These are phyloP conservation scores for Apogon talboti DNA, from an alignment of 2,797 vertebrate species.

Conservation along the genomic window DNA sequence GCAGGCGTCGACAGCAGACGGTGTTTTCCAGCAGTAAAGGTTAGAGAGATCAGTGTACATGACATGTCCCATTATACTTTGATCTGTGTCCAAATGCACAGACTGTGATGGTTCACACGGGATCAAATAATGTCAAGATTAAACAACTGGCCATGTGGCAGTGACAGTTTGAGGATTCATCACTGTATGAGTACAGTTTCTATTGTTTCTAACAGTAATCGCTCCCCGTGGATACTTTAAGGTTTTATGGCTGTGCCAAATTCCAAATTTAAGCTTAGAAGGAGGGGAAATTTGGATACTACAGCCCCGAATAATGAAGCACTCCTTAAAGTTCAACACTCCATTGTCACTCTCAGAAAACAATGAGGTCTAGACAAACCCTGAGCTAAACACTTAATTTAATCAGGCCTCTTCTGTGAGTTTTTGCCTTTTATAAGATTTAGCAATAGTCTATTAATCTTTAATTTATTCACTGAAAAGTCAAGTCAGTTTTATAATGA, in stretches of 20 bases:
- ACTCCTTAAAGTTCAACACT: neutral
- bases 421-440: no score
- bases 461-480: conserved; percentile 3
- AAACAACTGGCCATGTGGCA: neutral
- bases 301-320: neutral
- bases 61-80: conserved; percentile 33
- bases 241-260: neutral
- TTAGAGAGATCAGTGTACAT: conserved; percentile 40
- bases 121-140: conserved; percentile 49
- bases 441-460: no score
- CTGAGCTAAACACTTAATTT: no score
- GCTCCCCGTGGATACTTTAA: neutral
- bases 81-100: conserved; percentile 45
- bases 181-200: conserved; percentile 9
- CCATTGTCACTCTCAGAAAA: neutral
- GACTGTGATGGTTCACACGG: conserved; percentile 32
- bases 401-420: no score
- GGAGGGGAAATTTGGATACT: neutral
- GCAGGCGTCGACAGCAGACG: conserved; percentile 36
- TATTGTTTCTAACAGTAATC: conserved; percentile 1
- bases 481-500: neutral
- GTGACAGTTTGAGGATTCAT: conserved; percentile 13
- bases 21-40: conserved; percentile 60
- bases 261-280: neutral
- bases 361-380: neutral